These are phyloP conservation scores for Hiodon alosoides DNA, from an alignment of 2,113 vertebrate species.

Conservation along the genomic window DNA sequence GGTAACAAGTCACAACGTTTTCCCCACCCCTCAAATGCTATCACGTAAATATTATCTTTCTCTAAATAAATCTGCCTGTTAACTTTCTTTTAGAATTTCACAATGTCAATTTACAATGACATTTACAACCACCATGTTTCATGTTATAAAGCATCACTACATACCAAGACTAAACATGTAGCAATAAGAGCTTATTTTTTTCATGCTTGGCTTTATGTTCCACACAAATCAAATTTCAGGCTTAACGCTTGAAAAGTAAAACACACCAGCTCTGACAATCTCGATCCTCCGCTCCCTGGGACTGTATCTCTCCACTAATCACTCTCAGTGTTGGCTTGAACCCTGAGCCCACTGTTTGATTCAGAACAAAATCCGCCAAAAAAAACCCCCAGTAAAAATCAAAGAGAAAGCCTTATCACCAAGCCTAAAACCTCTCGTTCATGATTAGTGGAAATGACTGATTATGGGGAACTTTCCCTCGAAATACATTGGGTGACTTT, in stretches of 20 bases:
- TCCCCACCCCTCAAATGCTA: not conserved
- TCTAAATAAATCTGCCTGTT: not conserved
- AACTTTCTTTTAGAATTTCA: not conserved
- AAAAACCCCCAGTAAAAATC: too few relatives aligned
- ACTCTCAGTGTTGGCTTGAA: not conserved
- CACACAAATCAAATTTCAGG: not conserved
- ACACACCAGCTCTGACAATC: too few relatives aligned
- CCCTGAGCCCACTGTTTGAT: not conserved
- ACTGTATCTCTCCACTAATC: not conserved
- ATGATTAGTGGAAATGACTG: not conserved
- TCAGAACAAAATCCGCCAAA: not conserved
- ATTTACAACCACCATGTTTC: too few relatives aligned
- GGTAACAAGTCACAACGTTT: slow-evolving; percentile 39
- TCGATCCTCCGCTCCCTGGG: not conserved
- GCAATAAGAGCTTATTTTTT: not conserved
- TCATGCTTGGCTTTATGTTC: not conserved
- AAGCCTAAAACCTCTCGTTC: not conserved
- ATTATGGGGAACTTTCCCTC: not conserved
- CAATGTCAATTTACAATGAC: not conserved
- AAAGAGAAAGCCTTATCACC: slow-evolving; percentile 2
- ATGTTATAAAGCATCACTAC: too few relatives aligned
- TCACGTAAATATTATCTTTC: not conserved
- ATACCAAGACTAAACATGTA: not conserved
- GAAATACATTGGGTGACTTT: not conserved
- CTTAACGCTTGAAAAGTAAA: too few relatives aligned